phyloP scores from a whole-genome alignment of 2,113 vertebrate species.

The Orientallactaga bullata region DNA sequence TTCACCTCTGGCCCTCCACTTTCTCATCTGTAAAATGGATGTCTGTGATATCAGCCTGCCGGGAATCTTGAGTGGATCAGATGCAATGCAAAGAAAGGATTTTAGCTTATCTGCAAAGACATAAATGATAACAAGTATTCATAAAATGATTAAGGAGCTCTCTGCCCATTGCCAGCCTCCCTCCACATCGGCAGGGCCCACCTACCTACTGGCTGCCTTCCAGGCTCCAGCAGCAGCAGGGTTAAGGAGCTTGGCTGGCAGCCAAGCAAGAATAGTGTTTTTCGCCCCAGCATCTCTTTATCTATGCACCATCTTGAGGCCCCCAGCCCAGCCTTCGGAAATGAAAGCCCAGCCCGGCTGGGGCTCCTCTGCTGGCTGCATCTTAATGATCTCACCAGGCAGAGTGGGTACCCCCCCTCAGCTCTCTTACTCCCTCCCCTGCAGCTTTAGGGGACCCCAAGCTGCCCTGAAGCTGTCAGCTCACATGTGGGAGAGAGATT shows the following conservation, averaged over 20 bases:
- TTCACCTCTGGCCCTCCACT: not conserved
- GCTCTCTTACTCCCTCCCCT: not conserved
- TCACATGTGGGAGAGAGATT: not conserved
- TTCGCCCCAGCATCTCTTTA: conserved; percentile 25
- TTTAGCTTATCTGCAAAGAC: not conserved
- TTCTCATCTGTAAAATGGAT: not conserved
- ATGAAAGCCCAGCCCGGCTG: conserved; percentile 72
- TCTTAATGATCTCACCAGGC: conserved; percentile 66
- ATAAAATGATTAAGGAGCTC: not conserved
- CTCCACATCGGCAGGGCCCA: not conserved
- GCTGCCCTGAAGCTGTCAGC: conserved; percentile 18
- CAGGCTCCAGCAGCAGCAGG: conserved; percentile 30
- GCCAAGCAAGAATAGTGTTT: conserved; percentile 35
- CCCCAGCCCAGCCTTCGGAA: conserved; percentile 71
- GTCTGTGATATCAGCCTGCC: no score
- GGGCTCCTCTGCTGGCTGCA: conserved; percentile 30
- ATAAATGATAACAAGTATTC: not conserved
- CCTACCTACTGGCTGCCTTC: not conserved
- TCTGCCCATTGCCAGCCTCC: not conserved
- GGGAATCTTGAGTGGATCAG: not conserved
- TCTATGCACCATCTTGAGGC: conserved; percentile 72
- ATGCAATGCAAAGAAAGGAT: not conserved
- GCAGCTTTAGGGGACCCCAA: not conserved
- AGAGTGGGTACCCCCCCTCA: not conserved
- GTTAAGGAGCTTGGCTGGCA: conserved; percentile 67